Evolutionary conservation across 2,888 invertebrate species (phyloP).

Genomic region (Philereme transversata): DNA sequence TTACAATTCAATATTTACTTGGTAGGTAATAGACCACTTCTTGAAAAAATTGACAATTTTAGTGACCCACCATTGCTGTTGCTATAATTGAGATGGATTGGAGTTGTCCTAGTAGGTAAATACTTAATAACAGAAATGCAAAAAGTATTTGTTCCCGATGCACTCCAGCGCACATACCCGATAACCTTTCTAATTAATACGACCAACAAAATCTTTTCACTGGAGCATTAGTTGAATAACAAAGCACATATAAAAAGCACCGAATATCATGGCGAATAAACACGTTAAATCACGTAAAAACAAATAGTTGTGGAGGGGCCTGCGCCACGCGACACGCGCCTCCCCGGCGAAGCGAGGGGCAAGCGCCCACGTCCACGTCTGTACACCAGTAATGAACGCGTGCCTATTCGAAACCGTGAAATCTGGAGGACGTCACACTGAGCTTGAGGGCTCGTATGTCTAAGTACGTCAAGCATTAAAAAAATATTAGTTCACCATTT

Average conservation of each 20-base stretch:
- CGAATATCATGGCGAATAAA: conserved; percentile 55
- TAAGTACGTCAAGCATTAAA: conserved; percentile 24
- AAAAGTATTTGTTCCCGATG: conserved; percentile 19
- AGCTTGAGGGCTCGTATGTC: conserved; percentile 27
- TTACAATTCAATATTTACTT: too few relatives aligned
- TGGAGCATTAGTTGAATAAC: conserved; percentile 38
- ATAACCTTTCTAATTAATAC: conserved; percentile 28
- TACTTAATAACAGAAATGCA: neutral
- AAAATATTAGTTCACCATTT: conserved; percentile 18
- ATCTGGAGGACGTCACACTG: conserved; percentile 51
- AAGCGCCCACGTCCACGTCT: conserved; percentile 38
- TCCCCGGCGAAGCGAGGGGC: conserved; percentile 1
- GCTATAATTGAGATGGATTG: too few relatives aligned
- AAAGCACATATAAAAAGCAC: conserved; percentile 38
- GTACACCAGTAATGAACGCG: conserved; percentile 65
- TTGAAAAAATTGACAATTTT: too few relatives aligned
- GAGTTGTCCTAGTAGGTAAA: too few relatives aligned
- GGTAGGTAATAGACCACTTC: too few relatives aligned
- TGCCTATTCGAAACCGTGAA: conserved; percentile 52
- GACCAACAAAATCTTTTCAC: conserved; percentile 32
- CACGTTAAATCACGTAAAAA: conserved; percentile 77
- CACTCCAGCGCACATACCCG: conserved; percentile 15
- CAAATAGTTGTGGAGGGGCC: conserved; percentile 62
- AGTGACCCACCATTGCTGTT: too few relatives aligned
- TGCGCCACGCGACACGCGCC: conserved; percentile 30